phyloP scores from a whole-genome alignment of 2,113 vertebrate genomes.

The Neogale vison region DNA sequence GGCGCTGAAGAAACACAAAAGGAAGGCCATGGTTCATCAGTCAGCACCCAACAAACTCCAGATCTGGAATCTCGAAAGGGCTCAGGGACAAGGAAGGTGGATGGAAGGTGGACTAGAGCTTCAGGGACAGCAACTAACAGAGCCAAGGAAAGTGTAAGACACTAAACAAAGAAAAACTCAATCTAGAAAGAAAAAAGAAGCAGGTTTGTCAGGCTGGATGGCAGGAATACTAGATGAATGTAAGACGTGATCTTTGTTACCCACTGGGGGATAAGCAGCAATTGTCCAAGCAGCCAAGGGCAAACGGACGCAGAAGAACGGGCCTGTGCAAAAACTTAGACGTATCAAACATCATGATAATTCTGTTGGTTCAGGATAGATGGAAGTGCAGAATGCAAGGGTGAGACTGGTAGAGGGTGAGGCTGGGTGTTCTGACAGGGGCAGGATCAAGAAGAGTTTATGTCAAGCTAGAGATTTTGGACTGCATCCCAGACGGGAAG shows the following conservation, averaged over 20 bases:
- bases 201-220: not conserved
- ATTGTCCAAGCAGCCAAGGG: not conserved
- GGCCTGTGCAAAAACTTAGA: not conserved
- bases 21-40: not conserved
- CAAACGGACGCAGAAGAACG: not conserved
- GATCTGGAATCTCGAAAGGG: not conserved
- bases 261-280: not conserved
- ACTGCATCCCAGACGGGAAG: not conserved
- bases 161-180: slow-evolving; percentile 6
- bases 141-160: not conserved
- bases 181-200: not conserved
- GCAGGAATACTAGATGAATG: not conserved
- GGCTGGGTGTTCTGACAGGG: not conserved
- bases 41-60: not conserved
- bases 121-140: not conserved
- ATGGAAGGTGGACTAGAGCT: not conserved
- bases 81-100: not conserved
- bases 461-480: not conserved
- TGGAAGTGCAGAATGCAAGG: not conserved
- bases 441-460: not conserved
- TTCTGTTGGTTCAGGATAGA: not conserved
- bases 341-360: not conserved
- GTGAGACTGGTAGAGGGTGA: not conserved
- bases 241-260: not conserved
- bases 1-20: not conserved